These are phyloP conservation scores for Drosophila dunni DNA, from an alignment of 1,140 invertebrate species.

Conservation along the genomic window DNA sequence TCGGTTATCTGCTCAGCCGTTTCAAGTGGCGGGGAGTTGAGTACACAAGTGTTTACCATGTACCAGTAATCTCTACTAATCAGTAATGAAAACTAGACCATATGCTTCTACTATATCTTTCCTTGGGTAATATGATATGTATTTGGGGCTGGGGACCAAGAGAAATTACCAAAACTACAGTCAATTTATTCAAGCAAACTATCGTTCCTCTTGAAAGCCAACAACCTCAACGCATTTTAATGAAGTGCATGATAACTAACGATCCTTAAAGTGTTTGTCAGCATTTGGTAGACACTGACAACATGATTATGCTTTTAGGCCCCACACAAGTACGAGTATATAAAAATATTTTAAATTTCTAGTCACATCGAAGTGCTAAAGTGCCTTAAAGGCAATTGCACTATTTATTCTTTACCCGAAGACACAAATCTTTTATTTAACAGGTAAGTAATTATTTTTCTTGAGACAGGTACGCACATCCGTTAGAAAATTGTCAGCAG, in stretches of 20 bases:
- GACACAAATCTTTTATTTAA: conserved; percentile 18
- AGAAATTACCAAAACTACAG: conserved; percentile 26
- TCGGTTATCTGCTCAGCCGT: conserved; percentile 39
- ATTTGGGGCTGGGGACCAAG: conserved; percentile 47
- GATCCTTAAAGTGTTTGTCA: conserved; percentile 47
- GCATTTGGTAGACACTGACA: conserved; percentile 48
- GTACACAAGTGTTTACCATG: conserved; percentile 70
- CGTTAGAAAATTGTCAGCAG: conserved; percentile 60
- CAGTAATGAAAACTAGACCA: conserved; percentile 60
- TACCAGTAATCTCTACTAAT: conserved; percentile 75
- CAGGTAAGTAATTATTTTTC: conserved; percentile 51
- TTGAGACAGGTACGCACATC: conserved; percentile 48
- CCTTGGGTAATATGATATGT: conserved; percentile 16
- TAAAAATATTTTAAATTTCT: background rate
- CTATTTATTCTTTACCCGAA: conserved; percentile 19
- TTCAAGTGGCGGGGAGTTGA: conserved; percentile 55
- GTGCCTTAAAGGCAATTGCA: conserved; percentile 27
- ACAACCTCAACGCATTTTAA: conserved; percentile 15
- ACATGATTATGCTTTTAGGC: conserved; percentile 53
- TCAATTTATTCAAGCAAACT: background rate
- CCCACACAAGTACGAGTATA: conserved; percentile 6
- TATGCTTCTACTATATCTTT: conserved; percentile 42
- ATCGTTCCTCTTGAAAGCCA: conserved; percentile 1
- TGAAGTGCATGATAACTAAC: conserved; percentile 53
- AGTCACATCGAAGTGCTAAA: conserved; percentile 3